A percentile compares a stretch with the other conserved stretches of the same genome.
phyloP scores from a whole-genome alignment of 2,797 vertebrate species.

The Apodemus agrarius region DNA sequence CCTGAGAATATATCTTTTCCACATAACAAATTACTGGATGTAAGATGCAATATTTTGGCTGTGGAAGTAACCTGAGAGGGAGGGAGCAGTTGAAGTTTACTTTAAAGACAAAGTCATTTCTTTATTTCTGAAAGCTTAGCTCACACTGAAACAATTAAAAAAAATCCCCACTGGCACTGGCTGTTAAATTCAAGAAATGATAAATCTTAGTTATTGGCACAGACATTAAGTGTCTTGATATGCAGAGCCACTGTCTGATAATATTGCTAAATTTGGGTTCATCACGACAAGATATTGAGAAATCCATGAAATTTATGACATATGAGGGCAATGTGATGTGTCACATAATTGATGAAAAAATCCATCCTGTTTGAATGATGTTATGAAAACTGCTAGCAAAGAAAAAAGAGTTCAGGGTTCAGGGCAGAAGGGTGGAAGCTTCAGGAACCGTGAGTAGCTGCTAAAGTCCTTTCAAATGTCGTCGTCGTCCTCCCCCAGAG shows the following conservation, averaged over 20 bases:
- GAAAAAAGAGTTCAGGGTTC: neutral
- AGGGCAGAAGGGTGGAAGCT: slow-evolving; percentile 2
- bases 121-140: slow-evolving; percentile 63
- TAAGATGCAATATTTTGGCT: slow-evolving; percentile 42
- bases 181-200: slow-evolving; percentile 72
- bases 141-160: slow-evolving; percentile 63
- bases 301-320: slow-evolving; percentile 76
- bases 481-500: neutral
- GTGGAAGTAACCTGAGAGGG: neutral
- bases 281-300: slow-evolving; percentile 76
- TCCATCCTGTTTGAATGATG: slow-evolving; percentile 55
- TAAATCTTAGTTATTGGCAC: slow-evolving; percentile 76
- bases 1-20: slow-evolving; percentile 32
- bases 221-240: slow-evolving; percentile 79
- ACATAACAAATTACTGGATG: slow-evolving; percentile 1
- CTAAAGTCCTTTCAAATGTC: slow-evolving; percentile 26
- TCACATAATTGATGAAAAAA: slow-evolving; percentile 74
- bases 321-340: slow-evolving; percentile 53
- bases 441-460: neutral
- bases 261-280: slow-evolving; percentile 81
- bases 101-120: slow-evolving; percentile 69
- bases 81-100: slow-evolving; percentile 45
- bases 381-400: slow-evolving; percentile 68
- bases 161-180: neutral
- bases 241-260: slow-evolving; percentile 69